phyloP scores from a whole-genome alignment of 2,888 invertebrate genomes.

The Koerneria pararmatus region DNA sequence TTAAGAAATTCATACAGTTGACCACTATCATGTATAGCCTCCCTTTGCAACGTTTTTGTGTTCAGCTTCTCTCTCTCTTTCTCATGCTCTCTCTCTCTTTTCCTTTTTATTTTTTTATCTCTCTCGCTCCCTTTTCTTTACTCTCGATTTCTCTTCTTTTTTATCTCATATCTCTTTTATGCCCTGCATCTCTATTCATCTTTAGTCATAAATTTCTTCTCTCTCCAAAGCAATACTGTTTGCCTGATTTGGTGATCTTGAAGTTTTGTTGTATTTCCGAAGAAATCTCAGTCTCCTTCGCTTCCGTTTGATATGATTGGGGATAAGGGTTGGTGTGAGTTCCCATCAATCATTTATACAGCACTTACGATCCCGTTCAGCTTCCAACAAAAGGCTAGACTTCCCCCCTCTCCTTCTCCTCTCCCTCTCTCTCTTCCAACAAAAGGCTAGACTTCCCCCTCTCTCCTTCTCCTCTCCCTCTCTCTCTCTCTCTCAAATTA shows the following conservation, averaged over 20 bases:
- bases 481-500: background rate
- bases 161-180: background rate
- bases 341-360: no score
- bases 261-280: no score
- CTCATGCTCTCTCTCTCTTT: background rate
- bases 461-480: background rate
- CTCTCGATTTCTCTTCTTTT: slow-evolving; percentile 4
- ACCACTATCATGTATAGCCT: background rate
- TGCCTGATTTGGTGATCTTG: no score
- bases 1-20: background rate
- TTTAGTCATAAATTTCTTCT: background rate
- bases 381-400: background rate
- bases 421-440: background rate
- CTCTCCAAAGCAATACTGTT: no score
- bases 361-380: no score
- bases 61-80: slow-evolving; percentile 11
- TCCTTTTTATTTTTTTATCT: background rate
- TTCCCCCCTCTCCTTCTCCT: background rate
- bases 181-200: slow-evolving; percentile 6
- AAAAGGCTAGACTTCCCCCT: background rate
- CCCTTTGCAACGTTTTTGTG: background rate
- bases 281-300: no score
- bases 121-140: background rate
- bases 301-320: no score
- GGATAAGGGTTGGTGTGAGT: no score